phyloP scores from a whole-genome alignment of 1,140 invertebrate species.

The Monochamus saltuarius region DNA sequence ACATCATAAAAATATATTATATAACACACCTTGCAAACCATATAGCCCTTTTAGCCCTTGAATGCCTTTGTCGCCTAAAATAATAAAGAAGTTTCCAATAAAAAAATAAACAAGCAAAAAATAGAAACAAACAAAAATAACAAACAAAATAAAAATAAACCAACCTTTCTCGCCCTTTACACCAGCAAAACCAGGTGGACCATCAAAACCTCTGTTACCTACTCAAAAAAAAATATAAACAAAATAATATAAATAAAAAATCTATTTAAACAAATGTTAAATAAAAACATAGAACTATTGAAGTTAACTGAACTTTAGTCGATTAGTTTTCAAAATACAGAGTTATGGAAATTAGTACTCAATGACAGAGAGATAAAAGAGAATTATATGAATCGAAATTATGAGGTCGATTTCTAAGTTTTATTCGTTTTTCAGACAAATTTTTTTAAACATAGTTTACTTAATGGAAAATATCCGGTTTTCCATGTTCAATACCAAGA shows the following conservation, averaged over 20 bases:
- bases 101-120: conserved; percentile 5
- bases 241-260: no score
- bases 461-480: no score
- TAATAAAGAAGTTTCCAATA: neutral
- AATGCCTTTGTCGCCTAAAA: conserved; percentile 8
- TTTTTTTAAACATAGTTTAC: no score
- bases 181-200: conserved; percentile 18
- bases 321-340: neutral
- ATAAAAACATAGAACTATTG: neutral
- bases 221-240: no score
- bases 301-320: neutral
- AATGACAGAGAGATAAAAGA: neutral
- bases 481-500: no score
- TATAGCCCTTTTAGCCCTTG: neutral
- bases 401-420: no score
- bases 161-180: neutral
- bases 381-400: no score
- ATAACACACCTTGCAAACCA: conserved; percentile 8
- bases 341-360: neutral
- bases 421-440: no score
- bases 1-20: conserved; percentile 1
- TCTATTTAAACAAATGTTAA: neutral
- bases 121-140: neutral
- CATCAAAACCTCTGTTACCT: conserved; percentile 14
- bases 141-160: neutral